Conservation (phyloP, 2,888 invertebrate species). For the Caenorhabditis becei region DNA sequence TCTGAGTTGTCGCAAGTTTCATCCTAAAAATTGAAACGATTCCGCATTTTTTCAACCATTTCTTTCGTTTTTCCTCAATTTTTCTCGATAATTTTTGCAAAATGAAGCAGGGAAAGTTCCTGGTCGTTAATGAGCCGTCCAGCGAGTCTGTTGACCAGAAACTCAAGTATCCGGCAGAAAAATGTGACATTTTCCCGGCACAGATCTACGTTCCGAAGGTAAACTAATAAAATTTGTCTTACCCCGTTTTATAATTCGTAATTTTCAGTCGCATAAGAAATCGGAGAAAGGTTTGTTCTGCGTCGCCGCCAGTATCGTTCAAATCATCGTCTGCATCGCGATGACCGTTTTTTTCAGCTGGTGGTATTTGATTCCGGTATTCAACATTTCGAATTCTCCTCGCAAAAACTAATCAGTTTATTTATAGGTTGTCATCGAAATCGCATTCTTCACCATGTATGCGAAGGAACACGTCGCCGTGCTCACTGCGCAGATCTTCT, state of each 20-base stretch:
- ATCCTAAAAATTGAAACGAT: too few species aligned
- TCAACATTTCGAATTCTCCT: not conserved
- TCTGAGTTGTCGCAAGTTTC: too few species aligned
- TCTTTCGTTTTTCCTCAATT: not conserved
- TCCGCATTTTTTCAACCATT: not conserved
- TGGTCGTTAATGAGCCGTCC: conserved; percentile 29
- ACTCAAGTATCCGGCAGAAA: conserved; percentile 8
- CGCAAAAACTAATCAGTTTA: not conserved
- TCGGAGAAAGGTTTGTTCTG: conserved; percentile 30
- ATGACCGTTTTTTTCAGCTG: conserved; percentile 23
- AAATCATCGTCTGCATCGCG: conserved; percentile 9
- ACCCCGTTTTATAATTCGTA: not conserved
- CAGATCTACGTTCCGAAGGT: conserved; percentile 33
- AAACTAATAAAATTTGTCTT: not conserved
- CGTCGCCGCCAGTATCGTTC: conserved; percentile 1
- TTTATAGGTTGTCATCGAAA: conserved; percentile 28
- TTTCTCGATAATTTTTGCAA: not conserved
- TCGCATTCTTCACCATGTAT: conserved; percentile 15
- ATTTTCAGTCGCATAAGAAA: conserved; percentile 11
- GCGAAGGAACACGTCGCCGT: conserved; percentile 23
- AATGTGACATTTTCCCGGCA: conserved; percentile 33
- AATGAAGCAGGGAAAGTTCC: conserved; percentile 34
- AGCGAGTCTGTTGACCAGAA: conserved; percentile 23
- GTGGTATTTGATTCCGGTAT: conserved; percentile 19
- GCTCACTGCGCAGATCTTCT: conserved; percentile 18